A percentile compares a stretch with the other conserved stretches of the same genome.
These are phyloP conservation scores for Isichthys henryi DNA, from an alignment of 2,113 vertebrate genomes.

Conservation along the genomic window DNA sequence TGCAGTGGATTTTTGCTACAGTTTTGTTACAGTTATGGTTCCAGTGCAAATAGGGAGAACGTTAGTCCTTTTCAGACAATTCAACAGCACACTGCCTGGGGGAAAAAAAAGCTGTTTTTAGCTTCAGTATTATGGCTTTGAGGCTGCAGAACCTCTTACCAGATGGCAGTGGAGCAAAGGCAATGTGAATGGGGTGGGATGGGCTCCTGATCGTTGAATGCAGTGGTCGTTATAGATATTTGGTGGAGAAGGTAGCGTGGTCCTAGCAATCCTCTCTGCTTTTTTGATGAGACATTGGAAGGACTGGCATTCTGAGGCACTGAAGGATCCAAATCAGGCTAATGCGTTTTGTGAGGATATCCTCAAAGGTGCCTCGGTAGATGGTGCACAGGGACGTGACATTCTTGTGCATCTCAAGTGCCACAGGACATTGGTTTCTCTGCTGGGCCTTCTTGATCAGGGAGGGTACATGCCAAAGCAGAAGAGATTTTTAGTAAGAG, in stretches of 20 bases:
- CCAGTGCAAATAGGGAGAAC: neutral
- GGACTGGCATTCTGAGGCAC: neutral
- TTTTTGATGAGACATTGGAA: neutral
- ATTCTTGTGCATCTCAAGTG: neutral
- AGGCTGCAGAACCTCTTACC: neutral
- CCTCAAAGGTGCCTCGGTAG: neutral
- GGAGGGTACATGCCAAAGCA: neutral
- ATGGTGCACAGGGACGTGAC: neutral
- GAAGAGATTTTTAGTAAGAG: no score
- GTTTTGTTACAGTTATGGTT: neutral
- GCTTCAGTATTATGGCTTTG: neutral
- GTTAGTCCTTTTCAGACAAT: neutral
- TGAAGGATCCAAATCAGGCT: neutral
- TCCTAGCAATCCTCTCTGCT: neutral
- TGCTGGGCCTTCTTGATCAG: neutral
- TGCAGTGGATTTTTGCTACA: neutral
- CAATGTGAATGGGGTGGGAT: no score
- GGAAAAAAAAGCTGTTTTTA: neutral
- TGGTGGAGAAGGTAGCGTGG: neutral
- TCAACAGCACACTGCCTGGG: neutral
- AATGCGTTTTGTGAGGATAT: neutral
- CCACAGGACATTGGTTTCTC: neutral
- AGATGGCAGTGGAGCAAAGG: no score
- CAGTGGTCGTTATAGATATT: neutral
- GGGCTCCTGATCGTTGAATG: no score